Evolutionary conservation across 2,888 invertebrate species (phyloP), one percentile per base, ranked within the genome.

Genomic region (Iphiclides podalirius): DNA sequence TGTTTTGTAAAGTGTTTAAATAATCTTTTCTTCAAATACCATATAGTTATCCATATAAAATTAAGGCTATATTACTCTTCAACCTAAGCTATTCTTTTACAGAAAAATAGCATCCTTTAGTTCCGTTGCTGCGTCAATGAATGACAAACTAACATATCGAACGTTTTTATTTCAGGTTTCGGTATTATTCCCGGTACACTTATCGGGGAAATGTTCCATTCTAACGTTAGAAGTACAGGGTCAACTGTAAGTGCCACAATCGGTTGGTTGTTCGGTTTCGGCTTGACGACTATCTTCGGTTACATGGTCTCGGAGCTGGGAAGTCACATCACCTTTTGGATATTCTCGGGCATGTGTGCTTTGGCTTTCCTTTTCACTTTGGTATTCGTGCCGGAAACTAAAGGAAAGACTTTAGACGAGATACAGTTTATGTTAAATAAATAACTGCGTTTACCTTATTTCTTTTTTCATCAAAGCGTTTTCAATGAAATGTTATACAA

Each of bases 381-480:
- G 4, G 84, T 92, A 35, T 79, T 91, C 37, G 88, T 96, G 0
- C 94, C 95, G 14, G 96, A 96, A 77, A 96, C 96, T 0, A 95
- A 94, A 71, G 95, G 95, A 0, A 92, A 93, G 69, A 92, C 92
- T 47, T 82, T 95, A 40, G 91, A 93, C 60, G 91, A 95, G 73
- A 95, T 96, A 61, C 93, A 93, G 70, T 87, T 91, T 54, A 89
- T 90, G 58, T 76, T 93, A 34, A 56, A 33, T 47, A 57, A 57
- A 59, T 54, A 33, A 58, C 11, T 31, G 34, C 13, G 11, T 11
- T 2, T 52, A 74, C 67, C 1, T 23, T 23, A 11, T n/a, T 20
- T 31, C 11, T 12, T 8, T 16, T 36, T 36, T 36, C 3, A 20
- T 20, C 6, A 20, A 20, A 20, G 6, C 20, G 3, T 20, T 20